These are phyloP conservation scores for Lepidurus couesii DNA, from an alignment of 1,140 invertebrate genomes.

Conservation along the genomic window DNA sequence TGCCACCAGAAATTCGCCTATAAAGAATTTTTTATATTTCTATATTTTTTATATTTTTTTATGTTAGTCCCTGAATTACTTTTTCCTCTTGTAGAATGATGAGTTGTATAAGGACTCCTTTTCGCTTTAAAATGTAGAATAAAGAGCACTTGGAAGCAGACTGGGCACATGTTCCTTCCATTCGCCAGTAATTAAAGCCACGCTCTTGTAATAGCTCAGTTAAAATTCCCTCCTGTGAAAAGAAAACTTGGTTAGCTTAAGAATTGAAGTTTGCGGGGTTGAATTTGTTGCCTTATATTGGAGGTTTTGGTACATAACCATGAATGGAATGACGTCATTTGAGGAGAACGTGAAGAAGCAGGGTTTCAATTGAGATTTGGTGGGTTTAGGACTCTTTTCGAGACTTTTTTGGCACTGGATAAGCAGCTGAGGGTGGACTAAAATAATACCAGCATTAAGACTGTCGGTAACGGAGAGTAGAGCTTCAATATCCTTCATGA, in stretches of 20 bases:
- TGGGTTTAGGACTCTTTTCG: not conserved
- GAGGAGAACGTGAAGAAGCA: not conserved
- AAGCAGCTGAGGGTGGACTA: not conserved
- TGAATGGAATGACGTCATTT: not conserved
- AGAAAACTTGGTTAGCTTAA: not conserved
- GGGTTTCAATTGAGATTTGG: not conserved
- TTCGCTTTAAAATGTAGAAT: not conserved
- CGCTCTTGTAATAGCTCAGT: not conserved
- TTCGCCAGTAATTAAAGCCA: not conserved
- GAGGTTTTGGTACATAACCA: not conserved
- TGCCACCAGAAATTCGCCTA: slow-evolving; percentile 8
- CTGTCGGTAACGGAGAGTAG: not conserved
- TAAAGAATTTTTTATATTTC: not conserved
- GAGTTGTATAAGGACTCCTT: slow-evolving; percentile 14
- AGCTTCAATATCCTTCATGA: not conserved
- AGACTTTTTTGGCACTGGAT: slow-evolving; percentile 5
- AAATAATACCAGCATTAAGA: not conserved
- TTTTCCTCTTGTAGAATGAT: not conserved
- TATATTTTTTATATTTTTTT: not conserved
- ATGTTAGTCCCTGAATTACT: not conserved
- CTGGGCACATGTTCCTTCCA: not conserved
- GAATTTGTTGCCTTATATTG: not conserved
- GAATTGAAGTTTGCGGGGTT: not conserved
- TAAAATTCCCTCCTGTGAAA: not conserved
- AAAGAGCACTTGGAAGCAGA: not conserved